Base-by-base conservation (phyloP, 2,797 vertebrate species). In the Cetoscarus ocellatus region DNA sequence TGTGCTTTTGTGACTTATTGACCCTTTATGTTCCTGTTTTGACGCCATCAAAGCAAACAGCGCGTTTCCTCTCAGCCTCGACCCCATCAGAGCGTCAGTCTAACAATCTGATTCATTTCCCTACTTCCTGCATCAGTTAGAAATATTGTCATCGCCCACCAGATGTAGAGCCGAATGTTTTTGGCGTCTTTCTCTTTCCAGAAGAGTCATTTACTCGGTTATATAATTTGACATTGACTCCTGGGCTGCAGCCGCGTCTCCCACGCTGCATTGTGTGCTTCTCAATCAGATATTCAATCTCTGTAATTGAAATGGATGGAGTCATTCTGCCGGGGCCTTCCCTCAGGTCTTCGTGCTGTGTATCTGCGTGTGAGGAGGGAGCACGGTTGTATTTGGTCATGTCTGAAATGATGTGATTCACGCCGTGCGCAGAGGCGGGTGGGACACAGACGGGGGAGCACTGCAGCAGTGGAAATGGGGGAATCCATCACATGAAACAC, bases 301-400 rank as follows among this genome's bases (percentile, higher is more conserved):
- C 59, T 70, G 64, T 90, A 92, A 91, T 90, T 86, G 85, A 90
- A 87, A 87, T 89, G 67, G 90, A 88, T 89, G 80, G 78, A 82
- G 83, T 85, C 73, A 83, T 86, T 87, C 86, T 86, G 75, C 82
- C 47, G 44, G 7, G 36, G 83, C 75, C 74, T 73, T 82, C 80
- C 80, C 77, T 76, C 75, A 64, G 80, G 72, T 86, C 79, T 67
- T 10, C 7, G 7, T 15, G 57, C 50, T 57, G 50, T 39, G 45
- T 61, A 40, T 61, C 14, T 48, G 53, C 14, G 61, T 52, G 14
- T 43, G 61, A 6, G 39, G 55, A 36, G 63, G 43, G 47, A 12
- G 15, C 36, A 40, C 4, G 53, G 15, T 61, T 62, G 73, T 53
- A 8, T 81, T 65, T 70, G 58, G 67, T 67, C 64, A 59, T 71